phyloP scores from a whole-genome alignment of 2,113 vertebrate genomes.

The Phylloscopus whistleri region DNA sequence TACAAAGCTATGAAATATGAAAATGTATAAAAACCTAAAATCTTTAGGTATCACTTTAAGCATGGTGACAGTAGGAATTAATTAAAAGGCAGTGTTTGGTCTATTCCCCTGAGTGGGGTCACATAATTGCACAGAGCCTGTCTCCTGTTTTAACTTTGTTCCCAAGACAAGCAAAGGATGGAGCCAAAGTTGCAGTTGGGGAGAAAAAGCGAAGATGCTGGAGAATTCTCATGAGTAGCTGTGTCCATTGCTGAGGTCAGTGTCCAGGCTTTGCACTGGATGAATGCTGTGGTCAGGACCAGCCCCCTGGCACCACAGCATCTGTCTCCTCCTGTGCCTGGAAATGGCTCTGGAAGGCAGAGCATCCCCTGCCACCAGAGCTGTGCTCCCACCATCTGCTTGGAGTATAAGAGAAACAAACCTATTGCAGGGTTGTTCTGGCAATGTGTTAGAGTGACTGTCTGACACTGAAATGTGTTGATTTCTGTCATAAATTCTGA shows the following conservation, averaged over 20 bases:
- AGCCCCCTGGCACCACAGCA: neutral
- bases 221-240: neutral
- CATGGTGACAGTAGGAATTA: neutral
- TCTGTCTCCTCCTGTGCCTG: neutral
- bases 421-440: neutral
- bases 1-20: neutral
- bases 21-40: neutral
- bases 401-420: neutral
- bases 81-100: neutral
- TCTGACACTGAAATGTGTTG: neutral
- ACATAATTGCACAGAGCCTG: neutral
- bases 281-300: neutral
- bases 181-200: neutral
- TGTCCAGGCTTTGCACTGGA: neutral
- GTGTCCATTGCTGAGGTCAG: neutral
- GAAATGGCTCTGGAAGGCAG: neutral
- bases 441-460: neutral
- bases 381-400: fast-evolving
- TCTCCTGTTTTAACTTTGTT: neutral
- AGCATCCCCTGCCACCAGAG: neutral
- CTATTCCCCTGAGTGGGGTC: neutral
- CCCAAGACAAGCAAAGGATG: neutral
- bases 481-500: neutral
- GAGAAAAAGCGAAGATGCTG: fast-evolving
- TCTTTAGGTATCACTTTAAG: neutral